Conservation (phyloP, 2,888 invertebrate species). For the Phytoseiulus persimilis region DNA sequence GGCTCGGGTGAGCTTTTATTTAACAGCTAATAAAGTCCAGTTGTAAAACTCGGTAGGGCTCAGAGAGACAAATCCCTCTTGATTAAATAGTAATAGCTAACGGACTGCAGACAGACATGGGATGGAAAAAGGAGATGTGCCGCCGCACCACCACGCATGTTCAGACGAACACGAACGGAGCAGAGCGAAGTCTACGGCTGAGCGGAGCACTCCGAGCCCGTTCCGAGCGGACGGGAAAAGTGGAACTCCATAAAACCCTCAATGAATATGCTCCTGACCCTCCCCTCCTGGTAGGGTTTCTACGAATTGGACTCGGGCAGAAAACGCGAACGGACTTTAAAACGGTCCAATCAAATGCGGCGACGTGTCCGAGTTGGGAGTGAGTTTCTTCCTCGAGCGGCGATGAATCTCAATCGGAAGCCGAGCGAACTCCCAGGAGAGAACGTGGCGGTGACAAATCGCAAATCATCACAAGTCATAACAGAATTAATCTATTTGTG, state of each 20-base stretch:
- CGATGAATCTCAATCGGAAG: not conserved
- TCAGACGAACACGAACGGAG: not conserved
- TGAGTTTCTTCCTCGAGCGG: not conserved
- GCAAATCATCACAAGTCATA: not conserved
- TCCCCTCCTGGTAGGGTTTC: not conserved
- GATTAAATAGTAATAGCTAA: conserved; percentile 34
- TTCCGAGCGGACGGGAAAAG: not conserved
- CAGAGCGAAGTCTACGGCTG: not conserved
- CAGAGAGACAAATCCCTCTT: conserved; percentile 33
- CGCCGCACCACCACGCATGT: not conserved
- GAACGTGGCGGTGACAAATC: not conserved
- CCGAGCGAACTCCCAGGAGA: not conserved
- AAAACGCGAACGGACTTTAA: not conserved
- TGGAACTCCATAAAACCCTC: not conserved
- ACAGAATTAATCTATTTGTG: not conserved
- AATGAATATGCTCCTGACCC: not conserved
- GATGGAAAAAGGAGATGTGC: not conserved
- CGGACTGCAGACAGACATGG: not conserved
- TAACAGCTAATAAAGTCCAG: conserved; percentile 38
- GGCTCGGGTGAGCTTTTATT: conserved; percentile 13
- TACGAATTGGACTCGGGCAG: not conserved
- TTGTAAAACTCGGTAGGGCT: conserved; percentile 24
- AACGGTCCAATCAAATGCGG: not conserved
- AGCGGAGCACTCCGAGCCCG: not conserved
- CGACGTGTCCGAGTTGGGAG: not conserved